Evolutionary conservation across 2,113 vertebrate genomes (phyloP), one percentile per base, ranked within the genome.

Genomic region (Rhabdornis inornatus): DNA sequence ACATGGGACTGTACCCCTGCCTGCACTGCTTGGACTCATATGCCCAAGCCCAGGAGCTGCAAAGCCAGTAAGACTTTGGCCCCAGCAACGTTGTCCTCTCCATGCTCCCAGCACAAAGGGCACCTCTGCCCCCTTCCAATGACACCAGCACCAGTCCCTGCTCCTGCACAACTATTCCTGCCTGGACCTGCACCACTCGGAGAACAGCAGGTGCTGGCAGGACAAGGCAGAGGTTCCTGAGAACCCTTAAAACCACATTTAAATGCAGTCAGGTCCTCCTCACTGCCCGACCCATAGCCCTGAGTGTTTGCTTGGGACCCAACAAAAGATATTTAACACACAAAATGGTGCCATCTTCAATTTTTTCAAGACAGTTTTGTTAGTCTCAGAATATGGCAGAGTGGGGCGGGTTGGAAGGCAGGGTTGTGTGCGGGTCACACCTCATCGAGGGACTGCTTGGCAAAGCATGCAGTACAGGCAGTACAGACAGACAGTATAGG

Each of bases 141-240:
- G 2, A 13, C 22, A 45, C 17, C 11, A 5, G 33, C 42, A 50
- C 21, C 13, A 2, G 0, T 7, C 18, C 27, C 47, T 27, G 17
- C 18, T 4, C 60, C 44, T 4, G 15, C 4, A 6, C 42, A 47
- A 1, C 53, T 3, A 0, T 17, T 68, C 11, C 39, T 52, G 33
- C 47, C 57, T 0, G 9, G 8, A 39, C 3, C 1, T 0, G 2
- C 3, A 1, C 10, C 10, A 7, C 30, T 31, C 0, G 0, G 1
- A 37, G 18, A 50, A 24, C 1, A 8, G 39, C 12, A 12, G 31
- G 30, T 25, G 49, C 60, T 7, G 31, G 42, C 83, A 42, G 63
- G 25, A 57, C 47, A 31, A 25, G 47, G 63, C 80, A 55, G 42
- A 3, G 1, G 31, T 14, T 15, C 47, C 69, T 42, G 12, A 2